Evolutionary conservation across 2,113 vertebrate species (phyloP), one percentile per base, ranked within the genome.

Genomic region (Talpa occidentalis): DNA sequence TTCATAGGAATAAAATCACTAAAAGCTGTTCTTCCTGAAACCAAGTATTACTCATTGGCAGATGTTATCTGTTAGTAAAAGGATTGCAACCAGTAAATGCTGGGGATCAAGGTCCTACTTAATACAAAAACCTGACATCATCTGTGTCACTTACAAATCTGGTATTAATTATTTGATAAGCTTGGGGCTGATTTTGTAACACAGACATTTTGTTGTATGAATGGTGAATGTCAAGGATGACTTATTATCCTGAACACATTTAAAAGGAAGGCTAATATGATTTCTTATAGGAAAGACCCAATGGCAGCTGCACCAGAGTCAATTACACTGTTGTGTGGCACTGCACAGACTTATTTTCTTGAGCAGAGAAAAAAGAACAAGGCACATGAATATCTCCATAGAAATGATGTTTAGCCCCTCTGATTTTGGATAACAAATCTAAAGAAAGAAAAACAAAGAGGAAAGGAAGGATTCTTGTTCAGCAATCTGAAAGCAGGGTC

Each of bases 131-230:
- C 93, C 78, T 97, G 96, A 96, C 40, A 90, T 94, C 87, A 86
- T 98, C 96, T 97, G 85, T 90, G 94, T 94, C 73, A 98, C 42
- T 96, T 97, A 96, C 87, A 97, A 22, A 4, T 97, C 93, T 97
- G 88, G 66, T 97, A 97, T 97, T 97, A 97, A 98, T 98, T 98
- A 95, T 98, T 97, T 97, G 78, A 81, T 91, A 97, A 95, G 56
- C 78, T 91, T 94, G 62, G 90, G 79, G 17, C 44, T 16, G 83
- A 79, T 79, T 97, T 66, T 85, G 47, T 92, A 93, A 86, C 88
- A 96, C 49, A 89, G 73, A 88, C 90, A 73, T 97, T 96, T 98
- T 98, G 92, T 93, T 93, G n/a, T 89, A 95, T 94, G 91, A 98
- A 94, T 98, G 97, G 69, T 95, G 93, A 95, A 95, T 96, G 95